These are phyloP conservation scores for Thunnus thynnus DNA, from an alignment of 2,113 vertebrate genomes.

Conservation along the genomic window DNA sequence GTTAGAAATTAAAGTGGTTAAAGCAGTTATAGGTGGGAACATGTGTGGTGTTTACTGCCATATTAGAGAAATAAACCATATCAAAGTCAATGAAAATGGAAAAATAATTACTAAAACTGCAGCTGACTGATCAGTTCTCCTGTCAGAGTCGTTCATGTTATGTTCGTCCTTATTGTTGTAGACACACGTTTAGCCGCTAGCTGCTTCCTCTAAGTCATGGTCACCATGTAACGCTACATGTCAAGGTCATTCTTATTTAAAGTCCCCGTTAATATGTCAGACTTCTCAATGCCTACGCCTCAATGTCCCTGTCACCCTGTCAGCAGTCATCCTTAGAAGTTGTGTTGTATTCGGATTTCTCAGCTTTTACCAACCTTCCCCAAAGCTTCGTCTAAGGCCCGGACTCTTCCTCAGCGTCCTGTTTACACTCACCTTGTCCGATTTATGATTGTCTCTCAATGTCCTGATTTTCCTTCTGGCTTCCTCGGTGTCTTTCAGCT, in stretches of 20 bases:
- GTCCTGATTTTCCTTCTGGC: background rate
- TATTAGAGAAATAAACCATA: no score
- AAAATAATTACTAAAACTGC: background rate
- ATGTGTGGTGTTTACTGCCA: no score
- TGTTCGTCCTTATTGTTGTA: no score
- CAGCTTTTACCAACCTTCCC: background rate
- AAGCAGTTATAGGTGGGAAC: no score
- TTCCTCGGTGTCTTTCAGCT: background rate
- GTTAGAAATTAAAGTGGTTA: no score
- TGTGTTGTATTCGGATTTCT: background rate
- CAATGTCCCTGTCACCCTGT: background rate
- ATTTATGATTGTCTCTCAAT: background rate
- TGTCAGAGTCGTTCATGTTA: no score
- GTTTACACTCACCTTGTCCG: conserved; percentile 49
- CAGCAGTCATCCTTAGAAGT: background rate
- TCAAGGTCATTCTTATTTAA: conserved; percentile 48
- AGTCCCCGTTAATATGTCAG: background rate
- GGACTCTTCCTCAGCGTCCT: background rate
- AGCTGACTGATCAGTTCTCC: background rate
- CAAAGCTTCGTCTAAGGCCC: background rate
- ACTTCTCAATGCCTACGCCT: background rate
- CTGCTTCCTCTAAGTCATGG: background rate
- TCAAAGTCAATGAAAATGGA: no score
- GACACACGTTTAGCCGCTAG: background rate
- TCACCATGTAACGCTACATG: background rate